Conservation (phyloP, 2,888 invertebrate species). For the Dynastes grantii region DNA sequence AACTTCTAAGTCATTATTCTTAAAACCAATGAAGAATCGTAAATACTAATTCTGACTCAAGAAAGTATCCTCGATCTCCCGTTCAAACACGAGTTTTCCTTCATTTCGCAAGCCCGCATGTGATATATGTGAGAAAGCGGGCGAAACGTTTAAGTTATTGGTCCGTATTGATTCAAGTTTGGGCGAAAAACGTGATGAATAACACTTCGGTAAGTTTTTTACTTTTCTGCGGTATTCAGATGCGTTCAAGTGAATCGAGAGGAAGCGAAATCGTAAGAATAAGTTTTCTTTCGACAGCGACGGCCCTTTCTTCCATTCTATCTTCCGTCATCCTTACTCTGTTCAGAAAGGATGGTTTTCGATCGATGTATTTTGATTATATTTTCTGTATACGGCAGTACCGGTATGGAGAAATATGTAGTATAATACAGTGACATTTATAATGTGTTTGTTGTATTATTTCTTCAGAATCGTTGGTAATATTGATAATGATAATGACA, state of each 20-base stretch:
- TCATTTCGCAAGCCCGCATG: not conserved
- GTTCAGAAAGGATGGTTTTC: not conserved
- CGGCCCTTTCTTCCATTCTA: not conserved
- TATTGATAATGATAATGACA: too few species aligned
- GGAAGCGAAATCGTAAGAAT: slow-evolving; percentile 10
- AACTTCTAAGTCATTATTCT: not conserved
- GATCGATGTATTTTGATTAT: not conserved
- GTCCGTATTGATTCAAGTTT: slow-evolving; percentile 33
- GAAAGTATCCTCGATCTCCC: not conserved
- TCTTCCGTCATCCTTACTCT: not conserved
- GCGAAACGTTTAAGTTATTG: slow-evolving; percentile 25
- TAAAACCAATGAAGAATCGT: not conserved
- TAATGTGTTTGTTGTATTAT: too few species aligned
- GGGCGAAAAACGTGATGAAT: slow-evolving; percentile 2
- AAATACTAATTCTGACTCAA: not conserved
- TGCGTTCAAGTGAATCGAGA: slow-evolving; percentile 10
- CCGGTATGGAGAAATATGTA: too few species aligned
- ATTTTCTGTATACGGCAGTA: too few species aligned
- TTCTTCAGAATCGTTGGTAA: too few species aligned
- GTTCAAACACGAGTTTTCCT: not conserved
- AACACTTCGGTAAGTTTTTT: slow-evolving; percentile 25
- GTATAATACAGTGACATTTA: too few species aligned
- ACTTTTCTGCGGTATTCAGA: slow-evolving; percentile 17
- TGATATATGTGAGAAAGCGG: not conserved
- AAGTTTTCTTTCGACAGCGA: not conserved